Evolutionary conservation across 2,113 vertebrate genomes (phyloP).

Genomic region (Tyto alba): DNA sequence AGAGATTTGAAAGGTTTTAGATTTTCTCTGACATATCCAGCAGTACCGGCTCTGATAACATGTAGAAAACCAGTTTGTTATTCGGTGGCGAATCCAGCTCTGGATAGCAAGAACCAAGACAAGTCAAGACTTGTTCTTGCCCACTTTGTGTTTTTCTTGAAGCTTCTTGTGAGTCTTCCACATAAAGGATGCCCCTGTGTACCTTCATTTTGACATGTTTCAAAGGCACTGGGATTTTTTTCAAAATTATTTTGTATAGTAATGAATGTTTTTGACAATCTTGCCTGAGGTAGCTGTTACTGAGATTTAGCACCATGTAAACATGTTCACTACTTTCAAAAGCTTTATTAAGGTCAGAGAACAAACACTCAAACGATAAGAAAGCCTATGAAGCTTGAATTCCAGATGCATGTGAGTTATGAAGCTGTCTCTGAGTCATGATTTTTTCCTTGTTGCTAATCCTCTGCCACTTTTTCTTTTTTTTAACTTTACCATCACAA

Average conservation of each 20-base stretch:
- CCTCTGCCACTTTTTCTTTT: background rate
- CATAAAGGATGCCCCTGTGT: background rate
- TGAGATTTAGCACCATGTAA: background rate
- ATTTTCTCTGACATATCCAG: background rate
- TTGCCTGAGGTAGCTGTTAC: background rate
- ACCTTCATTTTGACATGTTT: background rate
- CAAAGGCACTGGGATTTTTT: background rate
- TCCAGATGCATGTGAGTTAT: fast-evolving
- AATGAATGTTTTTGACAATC: background rate
- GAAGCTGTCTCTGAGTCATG: background rate
- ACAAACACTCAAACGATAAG: background rate
- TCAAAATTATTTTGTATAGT: background rate
- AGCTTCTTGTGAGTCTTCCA: background rate
- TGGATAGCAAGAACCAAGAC: background rate
- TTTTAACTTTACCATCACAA: background rate
- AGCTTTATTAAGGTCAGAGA: background rate
- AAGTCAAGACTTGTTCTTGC: background rate
- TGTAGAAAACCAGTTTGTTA: background rate
- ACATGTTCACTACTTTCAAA: background rate
- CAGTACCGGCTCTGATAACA: background rate
- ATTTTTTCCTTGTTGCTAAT: background rate
- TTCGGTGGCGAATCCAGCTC: background rate
- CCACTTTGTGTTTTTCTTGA: background rate
- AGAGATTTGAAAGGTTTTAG: background rate
- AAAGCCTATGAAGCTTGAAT: background rate